Percentiles rank a stretch among this genome's conserved stretches.
These are phyloP conservation scores for Epinephelus malabaricus DNA, from an alignment of 2,797 vertebrate genomes.

Conservation along the genomic window DNA sequence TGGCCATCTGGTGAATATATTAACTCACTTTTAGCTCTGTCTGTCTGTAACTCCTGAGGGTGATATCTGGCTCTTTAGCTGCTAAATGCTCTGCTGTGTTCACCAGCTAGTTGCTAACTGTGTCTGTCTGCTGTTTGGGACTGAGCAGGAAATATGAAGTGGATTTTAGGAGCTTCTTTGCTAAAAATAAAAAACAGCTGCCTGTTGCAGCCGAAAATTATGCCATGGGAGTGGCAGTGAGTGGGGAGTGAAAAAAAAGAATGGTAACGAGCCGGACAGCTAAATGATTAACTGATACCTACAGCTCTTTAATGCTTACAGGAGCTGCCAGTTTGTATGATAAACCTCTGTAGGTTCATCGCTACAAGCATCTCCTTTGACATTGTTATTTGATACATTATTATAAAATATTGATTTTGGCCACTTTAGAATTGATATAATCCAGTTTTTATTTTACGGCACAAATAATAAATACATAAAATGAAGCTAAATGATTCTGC, in stretches of 20 bases:
- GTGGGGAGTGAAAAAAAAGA: background rate
- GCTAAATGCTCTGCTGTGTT: background rate
- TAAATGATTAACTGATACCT: background rate
- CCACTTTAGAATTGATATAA: background rate
- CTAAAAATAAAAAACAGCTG: background rate
- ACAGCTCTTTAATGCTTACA: background rate
- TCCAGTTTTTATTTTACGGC: too few relatives aligned
- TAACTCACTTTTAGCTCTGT: background rate
- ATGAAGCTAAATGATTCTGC: too few relatives aligned
- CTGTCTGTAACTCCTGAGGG: background rate
- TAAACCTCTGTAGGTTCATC: background rate
- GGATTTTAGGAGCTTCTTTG: background rate
- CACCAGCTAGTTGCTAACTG: background rate
- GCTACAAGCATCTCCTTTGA: conserved; percentile 4
- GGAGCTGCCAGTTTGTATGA: background rate
- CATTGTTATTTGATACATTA: background rate
- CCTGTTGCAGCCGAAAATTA: background rate
- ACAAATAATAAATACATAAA: too few relatives aligned
- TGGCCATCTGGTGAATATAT: background rate
- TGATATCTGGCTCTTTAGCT: background rate
- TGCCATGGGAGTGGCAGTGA: background rate
- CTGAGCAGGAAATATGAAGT: background rate
- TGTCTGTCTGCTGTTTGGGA: background rate
- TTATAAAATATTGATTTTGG: background rate
- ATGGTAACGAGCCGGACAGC: background rate